phyloP scores from a whole-genome alignment of 2,797 vertebrate genomes.

The Alca torda region DNA sequence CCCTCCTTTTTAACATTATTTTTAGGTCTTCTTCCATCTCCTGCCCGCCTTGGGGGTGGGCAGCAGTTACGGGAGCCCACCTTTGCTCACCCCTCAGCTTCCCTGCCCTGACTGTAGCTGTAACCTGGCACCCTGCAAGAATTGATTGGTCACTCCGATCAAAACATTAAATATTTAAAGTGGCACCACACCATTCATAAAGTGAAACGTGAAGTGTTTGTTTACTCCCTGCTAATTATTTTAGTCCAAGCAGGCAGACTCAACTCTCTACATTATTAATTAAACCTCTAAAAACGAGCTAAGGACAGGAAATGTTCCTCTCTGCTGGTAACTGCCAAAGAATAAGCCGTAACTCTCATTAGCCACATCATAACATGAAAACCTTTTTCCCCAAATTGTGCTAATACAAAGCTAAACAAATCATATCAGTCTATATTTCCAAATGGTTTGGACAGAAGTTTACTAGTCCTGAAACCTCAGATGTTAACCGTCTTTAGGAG shows the following conservation, averaged over 20 bases:
- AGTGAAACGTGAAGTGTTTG: slow-evolving; percentile 48
- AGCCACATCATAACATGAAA: not conserved
- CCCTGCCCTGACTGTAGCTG: not conserved
- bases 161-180: slow-evolving; percentile 53
- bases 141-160: slow-evolving; percentile 38
- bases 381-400: not conserved
- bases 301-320: slow-evolving; percentile 31
- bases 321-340: not conserved
- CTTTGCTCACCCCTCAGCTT: not conserved
- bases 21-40: not conserved
- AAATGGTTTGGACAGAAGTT: not conserved
- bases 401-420: not conserved
- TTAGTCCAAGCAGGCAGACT: slow-evolving; percentile 47
- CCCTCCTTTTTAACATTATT: not conserved
- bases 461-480: not conserved
- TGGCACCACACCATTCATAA: slow-evolving; percentile 53
- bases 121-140: not conserved
- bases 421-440: not conserved
- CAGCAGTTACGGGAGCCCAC: not conserved
- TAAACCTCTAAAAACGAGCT: slow-evolving; percentile 45
- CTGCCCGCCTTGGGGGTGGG: not conserved
- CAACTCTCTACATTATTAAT: slow-evolving; percentile 57
- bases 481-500: not conserved
- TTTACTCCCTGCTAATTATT: slow-evolving; percentile 67
- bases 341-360: not conserved